Evolutionary conservation across 1,140 invertebrate species (phyloP).

Genomic region (Drosophila ironensis): DNA sequence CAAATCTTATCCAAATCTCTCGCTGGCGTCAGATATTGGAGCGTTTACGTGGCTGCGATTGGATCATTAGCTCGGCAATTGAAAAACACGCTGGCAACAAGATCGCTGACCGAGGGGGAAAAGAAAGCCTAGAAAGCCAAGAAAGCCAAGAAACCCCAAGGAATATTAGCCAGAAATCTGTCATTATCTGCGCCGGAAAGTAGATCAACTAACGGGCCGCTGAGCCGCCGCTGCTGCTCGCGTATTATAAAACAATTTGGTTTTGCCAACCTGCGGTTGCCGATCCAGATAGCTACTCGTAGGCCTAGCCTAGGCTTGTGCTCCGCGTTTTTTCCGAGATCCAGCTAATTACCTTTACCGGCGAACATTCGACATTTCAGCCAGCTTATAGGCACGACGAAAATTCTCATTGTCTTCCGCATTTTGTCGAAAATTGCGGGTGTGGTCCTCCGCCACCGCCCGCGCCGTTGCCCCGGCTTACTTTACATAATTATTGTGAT

Average conservation of each 20-base stretch:
- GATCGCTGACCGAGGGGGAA: not conserved
- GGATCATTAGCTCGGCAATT: conserved; percentile 35
- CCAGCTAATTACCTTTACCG: conserved; percentile 2
- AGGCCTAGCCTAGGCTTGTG: conserved; percentile 12
- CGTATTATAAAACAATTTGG: conserved; percentile 26
- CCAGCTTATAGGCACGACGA: no score
- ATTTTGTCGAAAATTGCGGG: conserved; percentile 47
- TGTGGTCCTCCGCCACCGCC: conserved; percentile 39
- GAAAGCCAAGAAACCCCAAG: conserved; percentile 3
- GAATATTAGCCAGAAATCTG: conserved; percentile 30
- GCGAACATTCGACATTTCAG: no score
- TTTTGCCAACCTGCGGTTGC: no score
- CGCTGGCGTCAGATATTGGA: conserved; percentile 29
- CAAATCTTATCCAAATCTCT: not conserved
- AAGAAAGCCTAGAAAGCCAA: no score
- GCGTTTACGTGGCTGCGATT: conserved; percentile 14
- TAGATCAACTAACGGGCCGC: conserved; percentile 56
- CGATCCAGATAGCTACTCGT: no score
- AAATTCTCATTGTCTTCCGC: conserved; percentile 52
- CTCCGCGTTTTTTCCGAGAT: not conserved
- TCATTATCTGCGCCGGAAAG: conserved; percentile 58
- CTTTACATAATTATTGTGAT: conserved; percentile 73
- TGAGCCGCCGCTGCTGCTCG: not conserved
- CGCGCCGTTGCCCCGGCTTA: conserved; percentile 9
- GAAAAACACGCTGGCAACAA: conserved; percentile 8